A percentile compares a stretch with the other conserved stretches of the same genome.
These are phyloP conservation scores for Amphiduros pacificus DNA, from an alignment of 2,888 invertebrate genomes.

Conservation along the genomic window DNA sequence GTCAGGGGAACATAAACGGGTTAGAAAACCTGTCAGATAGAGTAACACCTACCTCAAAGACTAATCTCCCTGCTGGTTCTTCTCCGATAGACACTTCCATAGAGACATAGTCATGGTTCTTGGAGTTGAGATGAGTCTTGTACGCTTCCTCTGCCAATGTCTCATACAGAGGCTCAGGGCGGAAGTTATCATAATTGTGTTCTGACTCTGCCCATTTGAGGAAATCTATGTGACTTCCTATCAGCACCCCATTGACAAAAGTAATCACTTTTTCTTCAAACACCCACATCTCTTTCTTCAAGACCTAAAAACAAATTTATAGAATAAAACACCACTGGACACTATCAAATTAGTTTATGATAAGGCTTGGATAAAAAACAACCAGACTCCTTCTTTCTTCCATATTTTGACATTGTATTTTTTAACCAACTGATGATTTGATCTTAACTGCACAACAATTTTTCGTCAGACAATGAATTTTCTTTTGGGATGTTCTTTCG, in stretches of 20 bases:
- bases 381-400: too few species aligned
- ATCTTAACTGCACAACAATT: too few species aligned
- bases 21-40: too few species aligned
- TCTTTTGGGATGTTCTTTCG: too few species aligned
- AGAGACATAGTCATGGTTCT: constrained; percentile 43
- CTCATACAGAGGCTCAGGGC: constrained; percentile 48
- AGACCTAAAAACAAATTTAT: too few species aligned
- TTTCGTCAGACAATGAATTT: too few species aligned
- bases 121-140: constrained; percentile 45
- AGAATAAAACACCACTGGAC: too few species aligned
- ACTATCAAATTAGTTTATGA: too few species aligned
- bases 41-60: constrained; percentile 49
- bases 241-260: constrained; percentile 49
- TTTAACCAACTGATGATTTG: too few species aligned
- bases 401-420: too few species aligned
- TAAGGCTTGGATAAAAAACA: too few species aligned
- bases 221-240: constrained; percentile 55
- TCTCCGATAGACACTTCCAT: constrained; percentile 51
- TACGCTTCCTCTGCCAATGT: constrained; percentile 56
- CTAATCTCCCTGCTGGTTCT: constrained; percentile 46
- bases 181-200: constrained; percentile 53
- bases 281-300: constrained; percentile 56
- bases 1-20: too few species aligned
- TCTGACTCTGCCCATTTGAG: constrained; percentile 53
- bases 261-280: constrained; percentile 53